Percentiles rank a stretch among this genome's conserved stretches.
Conservation (phyloP, 2,797 vertebrate genomes). For the Anguilla megastoma region DNA sequence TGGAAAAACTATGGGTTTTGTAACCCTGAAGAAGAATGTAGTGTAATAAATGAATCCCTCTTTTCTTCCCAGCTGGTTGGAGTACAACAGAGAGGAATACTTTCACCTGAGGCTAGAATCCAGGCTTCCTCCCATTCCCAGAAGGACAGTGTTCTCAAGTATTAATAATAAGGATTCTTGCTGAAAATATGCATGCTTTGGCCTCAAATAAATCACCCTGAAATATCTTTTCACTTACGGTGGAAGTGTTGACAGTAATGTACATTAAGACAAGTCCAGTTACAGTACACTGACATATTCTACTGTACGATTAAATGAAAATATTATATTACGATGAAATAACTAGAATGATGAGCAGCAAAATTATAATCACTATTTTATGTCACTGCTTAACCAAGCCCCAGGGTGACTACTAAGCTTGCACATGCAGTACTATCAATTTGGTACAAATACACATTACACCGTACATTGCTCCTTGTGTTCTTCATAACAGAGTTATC, state of each 20-base stretch:
- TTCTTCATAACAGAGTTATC: not conserved
- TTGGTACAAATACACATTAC: not conserved
- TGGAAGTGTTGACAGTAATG: not conserved
- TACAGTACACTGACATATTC: not conserved
- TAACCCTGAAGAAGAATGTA: not conserved
- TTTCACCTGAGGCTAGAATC: slow-evolving; percentile 9
- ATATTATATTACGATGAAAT: not conserved
- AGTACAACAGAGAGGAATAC: not conserved
- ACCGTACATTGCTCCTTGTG: not conserved
- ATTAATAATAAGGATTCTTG: slow-evolving; percentile 11
- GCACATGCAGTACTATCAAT: not conserved
- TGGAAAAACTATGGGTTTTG: not conserved
- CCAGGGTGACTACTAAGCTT: not conserved
- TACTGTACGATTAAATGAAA: not conserved
- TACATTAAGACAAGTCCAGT: not conserved
- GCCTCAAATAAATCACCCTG: slow-evolving; percentile 14
- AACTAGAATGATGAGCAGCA: not conserved
- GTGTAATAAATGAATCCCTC: not conserved
- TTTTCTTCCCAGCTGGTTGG: slow-evolving; percentile 5
- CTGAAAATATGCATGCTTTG: not conserved
- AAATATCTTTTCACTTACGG: slow-evolving; percentile 1
- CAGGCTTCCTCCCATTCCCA: slow-evolving; percentile 17
- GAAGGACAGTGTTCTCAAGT: not conserved
- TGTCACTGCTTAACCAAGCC: not conserved
- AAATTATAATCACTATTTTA: not conserved